These are phyloP conservation scores for Paratrypauchen microcephalus DNA, from an alignment of 2,797 vertebrate species.

Conservation along the genomic window DNA sequence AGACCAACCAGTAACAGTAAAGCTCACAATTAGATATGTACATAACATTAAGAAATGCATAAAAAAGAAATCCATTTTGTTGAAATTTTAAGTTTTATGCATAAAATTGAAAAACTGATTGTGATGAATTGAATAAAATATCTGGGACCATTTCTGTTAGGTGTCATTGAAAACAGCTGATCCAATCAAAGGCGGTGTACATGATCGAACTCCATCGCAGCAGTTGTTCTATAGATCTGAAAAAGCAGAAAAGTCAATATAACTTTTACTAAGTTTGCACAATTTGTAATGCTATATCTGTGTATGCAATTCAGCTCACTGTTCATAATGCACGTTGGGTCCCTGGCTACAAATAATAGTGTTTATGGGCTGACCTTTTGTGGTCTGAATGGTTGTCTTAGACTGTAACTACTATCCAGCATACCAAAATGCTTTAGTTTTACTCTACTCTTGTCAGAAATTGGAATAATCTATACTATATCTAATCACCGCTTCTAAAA, in stretches of 20 bases:
- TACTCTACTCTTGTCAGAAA: not conserved
- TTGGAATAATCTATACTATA: not conserved
- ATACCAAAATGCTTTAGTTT: not conserved
- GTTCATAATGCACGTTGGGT: not conserved
- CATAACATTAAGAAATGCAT: conserved; percentile 27
- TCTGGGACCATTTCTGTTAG: conserved; percentile 10
- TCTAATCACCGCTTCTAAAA: not conserved
- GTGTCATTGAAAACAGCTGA: not conserved
- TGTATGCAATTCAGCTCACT: not conserved
- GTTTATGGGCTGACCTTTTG: conserved; percentile 7
- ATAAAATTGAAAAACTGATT: conserved; percentile 6
- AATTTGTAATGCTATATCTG: not conserved
- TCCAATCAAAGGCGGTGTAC: not conserved
- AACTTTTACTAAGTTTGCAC: not conserved
- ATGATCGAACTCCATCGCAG: conserved; percentile 32
- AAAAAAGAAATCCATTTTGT: conserved; percentile 19
- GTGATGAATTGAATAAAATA: conserved; percentile 19
- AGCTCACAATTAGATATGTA: conserved; percentile 41
- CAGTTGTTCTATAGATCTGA: conserved; percentile 56
- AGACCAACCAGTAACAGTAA: conserved; percentile 9
- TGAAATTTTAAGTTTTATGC: conserved; percentile 20
- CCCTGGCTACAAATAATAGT: conserved; percentile 6
- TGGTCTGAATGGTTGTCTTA: not conserved
- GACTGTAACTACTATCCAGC: not conserved
- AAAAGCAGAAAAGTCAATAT: conserved; percentile 21